Percentiles rank a stretch among this genome's conserved stretches.
phyloP scores from a whole-genome alignment of 2,888 invertebrate genomes.

The Empis stercorea region DNA sequence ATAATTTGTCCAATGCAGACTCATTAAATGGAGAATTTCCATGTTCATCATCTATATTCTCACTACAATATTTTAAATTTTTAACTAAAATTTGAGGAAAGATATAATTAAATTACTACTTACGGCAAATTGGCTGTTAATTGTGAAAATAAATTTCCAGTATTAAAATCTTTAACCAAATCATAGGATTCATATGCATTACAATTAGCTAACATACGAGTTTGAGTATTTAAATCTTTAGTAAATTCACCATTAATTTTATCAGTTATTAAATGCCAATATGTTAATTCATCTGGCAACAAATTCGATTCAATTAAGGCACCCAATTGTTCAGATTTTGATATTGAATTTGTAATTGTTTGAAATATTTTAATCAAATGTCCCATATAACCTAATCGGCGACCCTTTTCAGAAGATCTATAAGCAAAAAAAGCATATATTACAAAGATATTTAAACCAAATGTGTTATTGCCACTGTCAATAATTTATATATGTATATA shows the following conservation, averaged over 20 bases:
- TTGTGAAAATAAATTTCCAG: constrained; percentile 18
- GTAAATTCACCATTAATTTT: constrained; percentile 28
- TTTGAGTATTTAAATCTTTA: constrained; percentile 26
- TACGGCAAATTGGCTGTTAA: constrained; percentile 16
- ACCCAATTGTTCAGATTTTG: constrained; percentile 40
- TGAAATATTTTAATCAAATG: constrained; percentile 50
- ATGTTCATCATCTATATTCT: constrained; percentile 2
- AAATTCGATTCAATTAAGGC: constrained; percentile 42
- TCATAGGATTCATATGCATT: constrained; percentile 30
- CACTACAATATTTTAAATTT: not conserved
- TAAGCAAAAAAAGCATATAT: constrained; percentile 3
- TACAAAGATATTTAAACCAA: no score
- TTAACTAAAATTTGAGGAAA: not conserved
- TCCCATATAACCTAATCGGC: constrained; percentile 52
- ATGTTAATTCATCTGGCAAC: constrained; percentile 37
- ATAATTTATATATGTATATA: no score
- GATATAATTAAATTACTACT: not conserved
- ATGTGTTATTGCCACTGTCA: no score
- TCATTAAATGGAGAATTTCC: not conserved
- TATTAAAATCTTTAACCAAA: constrained; percentile 24
- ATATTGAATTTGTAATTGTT: constrained; percentile 39
- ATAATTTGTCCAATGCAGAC: constrained; percentile 2
- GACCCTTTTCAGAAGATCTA: constrained; percentile 40
- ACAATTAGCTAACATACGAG: constrained; percentile 29
- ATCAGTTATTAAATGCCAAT: constrained; percentile 34